Percentiles rank a stretch among this genome's conserved stretches.
Conservation (phyloP, 2,797 vertebrate genomes). For the Gobio occitaniae region DNA sequence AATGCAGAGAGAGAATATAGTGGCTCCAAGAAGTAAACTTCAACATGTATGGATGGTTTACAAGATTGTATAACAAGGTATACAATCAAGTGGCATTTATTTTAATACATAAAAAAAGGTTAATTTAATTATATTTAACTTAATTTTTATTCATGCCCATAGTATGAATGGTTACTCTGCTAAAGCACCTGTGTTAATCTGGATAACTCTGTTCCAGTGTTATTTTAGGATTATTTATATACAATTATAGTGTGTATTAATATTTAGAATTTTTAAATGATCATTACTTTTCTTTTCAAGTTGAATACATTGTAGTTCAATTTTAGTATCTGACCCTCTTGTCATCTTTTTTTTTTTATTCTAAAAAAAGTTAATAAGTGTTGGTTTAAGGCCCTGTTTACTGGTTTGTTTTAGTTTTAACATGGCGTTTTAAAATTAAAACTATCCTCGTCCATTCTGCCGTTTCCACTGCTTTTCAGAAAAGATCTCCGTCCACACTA, state of each 20-base stretch:
- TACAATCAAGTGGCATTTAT: background rate
- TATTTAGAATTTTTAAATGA: too few species aligned
- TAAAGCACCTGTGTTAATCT: background rate
- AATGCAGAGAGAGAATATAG: background rate
- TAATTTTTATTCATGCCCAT: too few species aligned
- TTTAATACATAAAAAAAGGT: background rate
- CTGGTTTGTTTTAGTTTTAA: too few species aligned
- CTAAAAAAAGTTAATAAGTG: too few species aligned
- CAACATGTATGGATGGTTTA: background rate
- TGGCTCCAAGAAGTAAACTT: background rate
- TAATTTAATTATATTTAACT: too few species aligned
- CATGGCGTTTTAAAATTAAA: too few species aligned
- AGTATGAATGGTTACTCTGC: too few species aligned
- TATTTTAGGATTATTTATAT: background rate
- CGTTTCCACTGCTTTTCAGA: too few species aligned
- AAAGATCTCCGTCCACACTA: too few species aligned
- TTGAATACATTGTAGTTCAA: background rate
- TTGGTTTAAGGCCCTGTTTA: background rate
- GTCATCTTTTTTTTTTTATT: background rate
- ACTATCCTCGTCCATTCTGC: too few species aligned
- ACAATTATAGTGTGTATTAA: background rate
- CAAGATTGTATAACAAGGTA: background rate
- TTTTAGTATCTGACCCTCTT: too few species aligned
- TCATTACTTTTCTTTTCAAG: too few species aligned
- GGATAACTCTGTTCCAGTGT: background rate